These are phyloP conservation scores for Spheniscus humboldti DNA, from an alignment of 2,797 vertebrate species.

Conservation along the genomic window DNA sequence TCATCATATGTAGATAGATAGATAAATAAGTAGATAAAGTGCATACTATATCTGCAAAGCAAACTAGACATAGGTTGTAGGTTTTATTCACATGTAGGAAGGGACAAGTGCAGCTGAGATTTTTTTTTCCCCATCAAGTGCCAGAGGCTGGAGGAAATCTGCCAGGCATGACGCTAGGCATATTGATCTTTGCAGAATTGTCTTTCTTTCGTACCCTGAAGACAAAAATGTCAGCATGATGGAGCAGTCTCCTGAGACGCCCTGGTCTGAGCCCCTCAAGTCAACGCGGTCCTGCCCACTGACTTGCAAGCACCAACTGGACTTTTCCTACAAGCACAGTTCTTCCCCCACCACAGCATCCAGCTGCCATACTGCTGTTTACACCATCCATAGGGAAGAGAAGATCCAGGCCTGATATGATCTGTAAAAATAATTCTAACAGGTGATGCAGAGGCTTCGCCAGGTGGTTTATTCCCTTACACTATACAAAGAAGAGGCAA, in stretches of 20 bases:
- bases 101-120: neutral
- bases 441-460: neutral
- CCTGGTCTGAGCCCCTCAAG: neutral
- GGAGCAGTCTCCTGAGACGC: neutral
- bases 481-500: neutral
- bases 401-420: neutral
- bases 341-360: neutral
- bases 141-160: neutral
- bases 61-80: accelerated
- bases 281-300: neutral
- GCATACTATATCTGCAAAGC: neutral
- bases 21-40: neutral
- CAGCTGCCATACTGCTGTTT: neutral
- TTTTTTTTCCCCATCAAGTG: neutral
- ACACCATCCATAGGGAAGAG: neutral
- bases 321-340: neutral
- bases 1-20: neutral
- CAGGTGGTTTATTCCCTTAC: neutral
- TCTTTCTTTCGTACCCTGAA: neutral
- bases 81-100: neutral
- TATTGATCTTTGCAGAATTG: neutral
- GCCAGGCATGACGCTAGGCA: neutral
- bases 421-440: neutral
- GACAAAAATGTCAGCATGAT: neutral
- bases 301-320: neutral